Evolutionary conservation across 1,140 invertebrate genomes (phyloP).

Genomic region (Panagrolaimus sp.): DNA sequence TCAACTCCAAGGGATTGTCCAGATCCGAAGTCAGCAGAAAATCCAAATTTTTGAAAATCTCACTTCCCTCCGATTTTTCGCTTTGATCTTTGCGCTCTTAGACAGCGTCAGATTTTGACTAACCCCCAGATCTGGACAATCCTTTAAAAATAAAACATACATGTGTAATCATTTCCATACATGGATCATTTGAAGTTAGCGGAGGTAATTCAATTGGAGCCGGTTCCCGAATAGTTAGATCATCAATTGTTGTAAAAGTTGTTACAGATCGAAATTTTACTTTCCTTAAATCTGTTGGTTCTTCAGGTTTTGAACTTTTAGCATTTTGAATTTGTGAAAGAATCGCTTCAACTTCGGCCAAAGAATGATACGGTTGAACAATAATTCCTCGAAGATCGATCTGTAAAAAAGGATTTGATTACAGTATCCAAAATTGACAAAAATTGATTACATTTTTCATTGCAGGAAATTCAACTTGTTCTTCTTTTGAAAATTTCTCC

Average conservation of each 20-base stretch:
- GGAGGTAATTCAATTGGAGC: neutral
- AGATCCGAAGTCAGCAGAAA: no score
- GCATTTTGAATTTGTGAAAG: constrained; percentile 19
- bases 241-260: constrained; percentile 14
- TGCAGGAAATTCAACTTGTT: neutral
- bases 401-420: neutral
- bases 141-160: neutral
- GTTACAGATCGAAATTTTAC: neutral
- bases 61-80: neutral
- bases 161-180: constrained; percentile 6
- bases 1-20: no score
- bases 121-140: no score
- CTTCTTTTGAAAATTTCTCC: neutral
- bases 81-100: neutral
- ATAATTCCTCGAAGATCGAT: constrained; percentile 1
- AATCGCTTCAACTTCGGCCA: constrained; percentile 5
- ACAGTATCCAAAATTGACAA: neutral
- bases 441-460: neutral
- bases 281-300: neutral
- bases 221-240: constrained; percentile 16
- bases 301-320: neutral
- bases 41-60: no score
- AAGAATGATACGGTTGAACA: neutral
- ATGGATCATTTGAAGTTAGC: neutral
- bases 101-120: no score